These are phyloP conservation scores for Haliclona indistincta DNA, from an alignment of 37 sponge, comb jelly and placozoan species.

Conservation along the genomic window DNA sequence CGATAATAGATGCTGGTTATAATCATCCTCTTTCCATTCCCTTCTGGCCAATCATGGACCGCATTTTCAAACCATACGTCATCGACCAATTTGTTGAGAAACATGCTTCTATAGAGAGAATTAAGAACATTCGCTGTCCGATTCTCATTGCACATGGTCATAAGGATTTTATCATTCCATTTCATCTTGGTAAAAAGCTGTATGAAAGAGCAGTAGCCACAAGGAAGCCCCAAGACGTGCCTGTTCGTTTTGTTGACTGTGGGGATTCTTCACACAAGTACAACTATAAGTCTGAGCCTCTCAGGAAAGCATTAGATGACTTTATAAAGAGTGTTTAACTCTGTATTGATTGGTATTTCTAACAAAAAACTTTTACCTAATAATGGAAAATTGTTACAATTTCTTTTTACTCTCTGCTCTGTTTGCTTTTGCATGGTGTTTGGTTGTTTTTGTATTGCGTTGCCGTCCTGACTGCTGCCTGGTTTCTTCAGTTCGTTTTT, in stretches of 20 bases:
- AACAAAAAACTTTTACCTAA: neutral
- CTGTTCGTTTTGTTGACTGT: constrained; percentile 59
- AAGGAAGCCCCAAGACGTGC: neutral
- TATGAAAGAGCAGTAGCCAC: constrained; percentile 34
- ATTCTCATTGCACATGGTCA: constrained; percentile 74
- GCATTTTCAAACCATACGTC: constrained; percentile 26
- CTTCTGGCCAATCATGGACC: constrained; percentile 48
- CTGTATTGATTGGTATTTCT: neutral
- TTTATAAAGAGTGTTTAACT: constrained; percentile 38
- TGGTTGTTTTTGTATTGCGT: too few species aligned
- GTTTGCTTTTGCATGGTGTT: too few species aligned
- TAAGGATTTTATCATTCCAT: constrained; percentile 66
- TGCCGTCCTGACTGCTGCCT: neutral
- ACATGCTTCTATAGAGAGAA: constrained; percentile 41
- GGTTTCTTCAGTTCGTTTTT: neutral
- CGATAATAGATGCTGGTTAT: constrained; percentile 56
- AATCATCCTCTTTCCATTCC: constrained; percentile 57
- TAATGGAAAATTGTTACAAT: neutral
- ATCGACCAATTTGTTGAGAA: constrained; percentile 47
- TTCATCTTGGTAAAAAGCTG: constrained; percentile 49
- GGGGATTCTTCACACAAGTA: constrained; percentile 54
- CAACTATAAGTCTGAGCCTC: constrained; percentile 33
- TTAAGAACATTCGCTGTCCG: constrained; percentile 45
- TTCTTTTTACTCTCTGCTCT: too few species aligned
- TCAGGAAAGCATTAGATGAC: constrained; percentile 24